phyloP scores from a whole-genome alignment of 2,888 invertebrate species.

The Xylophagus ater region DNA sequence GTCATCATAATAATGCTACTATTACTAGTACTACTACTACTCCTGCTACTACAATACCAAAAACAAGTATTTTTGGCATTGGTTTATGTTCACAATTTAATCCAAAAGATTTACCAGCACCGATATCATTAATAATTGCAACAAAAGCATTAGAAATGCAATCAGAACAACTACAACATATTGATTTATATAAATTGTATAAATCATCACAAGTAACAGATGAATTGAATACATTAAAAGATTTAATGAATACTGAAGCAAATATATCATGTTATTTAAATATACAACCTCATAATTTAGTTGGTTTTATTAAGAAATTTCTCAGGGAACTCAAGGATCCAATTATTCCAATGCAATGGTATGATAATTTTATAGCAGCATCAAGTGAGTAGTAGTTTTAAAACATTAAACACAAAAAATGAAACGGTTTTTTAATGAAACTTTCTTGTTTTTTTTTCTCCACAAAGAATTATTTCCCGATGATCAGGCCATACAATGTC shows the following conservation, averaged over 20 bases:
- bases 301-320: conserved; percentile 55
- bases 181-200: conserved; percentile 58
- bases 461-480: conserved; percentile 19
- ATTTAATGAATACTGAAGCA: conserved; percentile 23
- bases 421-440: neutral
- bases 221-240: conserved; percentile 45
- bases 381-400: conserved; percentile 29
- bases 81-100: conserved; percentile 49
- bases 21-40: neutral
- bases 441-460: neutral
- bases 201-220: conserved; percentile 41
- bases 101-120: conserved; percentile 45
- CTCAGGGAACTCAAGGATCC: conserved; percentile 63
- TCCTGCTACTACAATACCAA: too few species aligned
- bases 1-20: too few species aligned
- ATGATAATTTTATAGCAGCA: conserved; percentile 56
- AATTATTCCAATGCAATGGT: conserved; percentile 61
- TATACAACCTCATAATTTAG: conserved; percentile 19
- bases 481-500: conserved; percentile 44
- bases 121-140: conserved; percentile 48
- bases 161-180: conserved; percentile 37
- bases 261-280: conserved; percentile 2
- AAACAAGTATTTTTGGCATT: too few species aligned
- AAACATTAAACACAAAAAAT: conserved; percentile 9
- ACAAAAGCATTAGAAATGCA: conserved; percentile 50